Percentiles rank a stretch among this genome's conserved stretches.
phyloP scores from a whole-genome alignment of 2,113 vertebrate species.

The Gallinago undulata region DNA sequence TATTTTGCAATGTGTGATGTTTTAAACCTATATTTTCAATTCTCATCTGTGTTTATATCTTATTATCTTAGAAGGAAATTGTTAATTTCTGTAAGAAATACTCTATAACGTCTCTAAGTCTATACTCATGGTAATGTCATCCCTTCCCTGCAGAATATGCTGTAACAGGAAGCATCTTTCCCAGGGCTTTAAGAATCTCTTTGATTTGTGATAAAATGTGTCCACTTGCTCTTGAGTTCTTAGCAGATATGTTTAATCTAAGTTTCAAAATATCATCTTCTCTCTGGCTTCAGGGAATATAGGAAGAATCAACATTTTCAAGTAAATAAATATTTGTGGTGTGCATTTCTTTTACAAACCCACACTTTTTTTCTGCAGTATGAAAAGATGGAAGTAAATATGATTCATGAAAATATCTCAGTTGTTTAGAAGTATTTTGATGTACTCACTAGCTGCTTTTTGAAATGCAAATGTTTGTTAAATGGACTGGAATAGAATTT shows the following conservation, averaged over 20 bases:
- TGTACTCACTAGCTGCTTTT: neutral
- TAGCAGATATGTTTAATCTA: neutral
- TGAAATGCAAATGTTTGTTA: neutral
- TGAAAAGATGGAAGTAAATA: neutral
- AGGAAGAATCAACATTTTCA: neutral
- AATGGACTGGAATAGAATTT: neutral
- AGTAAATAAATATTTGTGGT: neutral
- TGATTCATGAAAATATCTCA: neutral
- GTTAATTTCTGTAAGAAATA: neutral
- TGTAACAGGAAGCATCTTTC: neutral
- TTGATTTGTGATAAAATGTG: neutral
- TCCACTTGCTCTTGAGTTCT: neutral
- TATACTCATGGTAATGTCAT: neutral
- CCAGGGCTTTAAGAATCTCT: neutral
- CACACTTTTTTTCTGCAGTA: neutral
- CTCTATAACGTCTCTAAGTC: rapidly evolving
- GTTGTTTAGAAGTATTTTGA: neutral
- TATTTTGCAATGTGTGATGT: neutral
- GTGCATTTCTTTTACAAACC: neutral
- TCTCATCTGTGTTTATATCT: neutral
- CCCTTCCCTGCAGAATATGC: neutral
- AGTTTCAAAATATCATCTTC: neutral
- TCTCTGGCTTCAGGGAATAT: neutral
- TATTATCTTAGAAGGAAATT: neutral
- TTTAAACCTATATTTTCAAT: neutral